Percentiles rank a stretch among this genome's conserved stretches.
phyloP scores from a whole-genome alignment of 2,888 invertebrate species.

The Acleris emargana region DNA sequence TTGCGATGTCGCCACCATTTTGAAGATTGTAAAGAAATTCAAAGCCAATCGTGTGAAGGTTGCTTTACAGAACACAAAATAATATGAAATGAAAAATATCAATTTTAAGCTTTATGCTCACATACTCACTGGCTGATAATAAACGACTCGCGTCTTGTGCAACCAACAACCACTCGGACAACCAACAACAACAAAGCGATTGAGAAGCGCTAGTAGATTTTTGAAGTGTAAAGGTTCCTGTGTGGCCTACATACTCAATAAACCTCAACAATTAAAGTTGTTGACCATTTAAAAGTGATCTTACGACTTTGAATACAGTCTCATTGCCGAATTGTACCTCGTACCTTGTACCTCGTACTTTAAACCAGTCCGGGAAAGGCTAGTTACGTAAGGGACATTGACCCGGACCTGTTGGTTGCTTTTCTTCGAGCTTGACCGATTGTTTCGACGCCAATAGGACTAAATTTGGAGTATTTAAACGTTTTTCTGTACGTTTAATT shows the following conservation, averaged over 20 bases:
- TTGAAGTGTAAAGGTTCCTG: no score
- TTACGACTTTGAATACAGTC: conserved; percentile 14
- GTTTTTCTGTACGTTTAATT: background rate
- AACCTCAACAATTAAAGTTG: no score
- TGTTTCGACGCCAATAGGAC: background rate
- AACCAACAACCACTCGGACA: no score
- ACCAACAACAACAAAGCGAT: no score
- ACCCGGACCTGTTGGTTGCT: conserved; percentile 44
- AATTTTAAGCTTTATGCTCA: no score
- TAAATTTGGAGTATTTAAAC: background rate
- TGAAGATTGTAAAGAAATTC: background rate
- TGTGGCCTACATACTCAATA: no score
- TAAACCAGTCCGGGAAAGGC: conserved; percentile 26
- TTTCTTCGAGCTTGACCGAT: conserved; percentile 4
- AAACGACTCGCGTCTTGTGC: no score
- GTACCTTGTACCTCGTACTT: conserved; percentile 1
- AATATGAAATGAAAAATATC: no score
- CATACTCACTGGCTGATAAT: no score
- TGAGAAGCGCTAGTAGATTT: no score
- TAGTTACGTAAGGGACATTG: conserved; percentile 39
- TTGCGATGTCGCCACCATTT: background rate
- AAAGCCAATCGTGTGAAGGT: background rate
- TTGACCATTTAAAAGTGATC: background rate
- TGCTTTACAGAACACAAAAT: no score
- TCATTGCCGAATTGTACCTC: conserved; percentile 9